These are phyloP conservation scores for Pica pica DNA, from an alignment of 2,113 vertebrate genomes.

Conservation along the genomic window DNA sequence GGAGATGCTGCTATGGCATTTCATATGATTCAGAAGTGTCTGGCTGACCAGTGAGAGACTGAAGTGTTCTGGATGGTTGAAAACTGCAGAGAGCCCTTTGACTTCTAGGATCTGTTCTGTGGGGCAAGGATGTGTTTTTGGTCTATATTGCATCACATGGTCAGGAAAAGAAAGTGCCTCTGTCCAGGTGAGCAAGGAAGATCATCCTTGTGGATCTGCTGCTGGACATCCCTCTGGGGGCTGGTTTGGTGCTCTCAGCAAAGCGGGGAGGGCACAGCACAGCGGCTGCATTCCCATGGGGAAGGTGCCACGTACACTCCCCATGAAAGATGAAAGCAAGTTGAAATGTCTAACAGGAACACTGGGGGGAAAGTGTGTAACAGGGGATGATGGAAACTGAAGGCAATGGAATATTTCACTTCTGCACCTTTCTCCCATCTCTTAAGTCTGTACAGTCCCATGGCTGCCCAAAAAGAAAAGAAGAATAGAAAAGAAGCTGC, in stretches of 20 bases:
- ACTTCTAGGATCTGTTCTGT: neutral
- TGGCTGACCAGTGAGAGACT: neutral
- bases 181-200: rapidly evolving
- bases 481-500: neutral
- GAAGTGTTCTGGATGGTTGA: neutral
- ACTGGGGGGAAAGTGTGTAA: rapidly evolving
- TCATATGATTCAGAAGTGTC: neutral
- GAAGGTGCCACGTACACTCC: rapidly evolving
- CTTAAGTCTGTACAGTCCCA: too few species aligned
- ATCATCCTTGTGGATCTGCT: neutral
- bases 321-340: rapidly evolving
- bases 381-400: rapidly evolving
- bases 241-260: neutral
- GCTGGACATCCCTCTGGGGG: neutral
- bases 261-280: neutral
- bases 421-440: neutral
- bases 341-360: neutral
- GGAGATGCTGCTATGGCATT: neutral
- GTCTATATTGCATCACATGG: too few species aligned
- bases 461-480: neutral
- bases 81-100: neutral
- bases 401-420: neutral
- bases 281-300: rapidly evolving
- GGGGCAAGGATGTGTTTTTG: neutral
- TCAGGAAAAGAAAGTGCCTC: rapidly evolving